Evolutionary conservation across 2,888 invertebrate species (phyloP), one percentile per base, ranked within the genome.

Genomic region (Aleiodes leptofemur): DNA sequence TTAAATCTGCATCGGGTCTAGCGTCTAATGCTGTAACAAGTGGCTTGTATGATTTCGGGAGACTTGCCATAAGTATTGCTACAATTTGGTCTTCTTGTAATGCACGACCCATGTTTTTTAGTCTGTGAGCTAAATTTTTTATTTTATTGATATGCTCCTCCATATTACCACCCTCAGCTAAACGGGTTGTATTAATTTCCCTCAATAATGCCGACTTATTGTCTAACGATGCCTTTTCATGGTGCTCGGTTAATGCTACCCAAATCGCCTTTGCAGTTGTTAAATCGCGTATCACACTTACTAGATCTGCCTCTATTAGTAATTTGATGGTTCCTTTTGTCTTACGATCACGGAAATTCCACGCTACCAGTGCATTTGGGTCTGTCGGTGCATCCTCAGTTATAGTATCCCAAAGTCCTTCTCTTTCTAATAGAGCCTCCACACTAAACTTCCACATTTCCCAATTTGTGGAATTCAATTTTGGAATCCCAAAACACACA

Each of bases 41-140:
- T 2, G 80, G 77, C 31, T 71, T 76, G 43, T 83, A 84, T 0
- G 82, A 79, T 8, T 82, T 80, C 23, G 82, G 82, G 7, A 83
- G 51, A 69, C 82, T 83, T 4, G 78, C 61, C 9, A 83, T 55
- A 4, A 83, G 38, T 76, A 82, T 79, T 0, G 80, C 77, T 3
- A 79, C 73, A 11, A 81, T 8, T n/a, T 80, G 29, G 51, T 78
- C 55, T 29, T 83, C 82, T 48, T 51, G 31, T 34, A 38, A 34
- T 31, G 31, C 31, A 31, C 43, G 29, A 4, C 61, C 38, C 61
- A 61, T 61, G 31, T 61, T 61, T 61, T 31, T 61, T 31, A 61
- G 11, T 38, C 38, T 11, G 11, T 61, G 11, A n/a, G 14, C 61
- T 14, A 61, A 34, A n/a, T 61, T 34, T 14, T 61, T 34, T 61